A percentile compares a stretch with the other conserved stretches of the same genome.
Evolutionary conservation across 2,888 invertebrate species (phyloP).

Genomic region (Glomeris marginata): DNA sequence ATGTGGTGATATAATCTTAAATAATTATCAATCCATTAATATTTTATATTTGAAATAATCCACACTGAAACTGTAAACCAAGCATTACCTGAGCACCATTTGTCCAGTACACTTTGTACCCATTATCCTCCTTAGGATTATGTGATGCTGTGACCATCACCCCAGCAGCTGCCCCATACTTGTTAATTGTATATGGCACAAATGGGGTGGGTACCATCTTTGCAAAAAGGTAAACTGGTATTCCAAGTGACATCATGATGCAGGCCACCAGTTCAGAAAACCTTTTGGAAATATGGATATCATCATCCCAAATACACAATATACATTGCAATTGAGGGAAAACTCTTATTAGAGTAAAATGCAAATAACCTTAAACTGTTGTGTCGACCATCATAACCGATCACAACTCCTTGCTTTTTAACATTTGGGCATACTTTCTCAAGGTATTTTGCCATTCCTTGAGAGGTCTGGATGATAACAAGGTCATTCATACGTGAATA

Average conservation of each 20-base stretch:
- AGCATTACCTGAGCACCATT: slow-evolving; percentile 65
- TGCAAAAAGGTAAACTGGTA: slow-evolving; percentile 67
- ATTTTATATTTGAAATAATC: neutral
- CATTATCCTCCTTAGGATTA: slow-evolving; percentile 90
- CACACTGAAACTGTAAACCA: too few species aligned
- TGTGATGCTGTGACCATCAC: slow-evolving; percentile 93
- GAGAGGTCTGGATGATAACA: slow-evolving; percentile 77
- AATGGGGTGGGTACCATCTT: slow-evolving; percentile 80
- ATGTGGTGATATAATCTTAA: slow-evolving; percentile 73
- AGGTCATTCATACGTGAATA: slow-evolving; percentile 91
- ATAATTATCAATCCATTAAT: slow-evolving; percentile 1
- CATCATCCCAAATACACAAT: neutral
- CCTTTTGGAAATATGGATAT: slow-evolving; percentile 34
- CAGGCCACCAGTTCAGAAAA: slow-evolving; percentile 72
- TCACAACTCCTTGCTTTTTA: slow-evolving; percentile 53
- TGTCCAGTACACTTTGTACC: slow-evolving; percentile 93
- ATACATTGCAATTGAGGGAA: neutral
- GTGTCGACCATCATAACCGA: slow-evolving; percentile 86
- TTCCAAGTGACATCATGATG: slow-evolving; percentile 19
- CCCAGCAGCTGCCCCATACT: slow-evolving; percentile 61
- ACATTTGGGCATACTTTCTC: slow-evolving; percentile 42
- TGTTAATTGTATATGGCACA: slow-evolving; percentile 67
- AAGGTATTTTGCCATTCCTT: slow-evolving; percentile 70
- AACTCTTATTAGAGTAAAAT: neutral
- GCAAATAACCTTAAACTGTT: slow-evolving; percentile 73